phyloP scores from a whole-genome alignment of 2,888 invertebrate species.

The Elegia similella region DNA sequence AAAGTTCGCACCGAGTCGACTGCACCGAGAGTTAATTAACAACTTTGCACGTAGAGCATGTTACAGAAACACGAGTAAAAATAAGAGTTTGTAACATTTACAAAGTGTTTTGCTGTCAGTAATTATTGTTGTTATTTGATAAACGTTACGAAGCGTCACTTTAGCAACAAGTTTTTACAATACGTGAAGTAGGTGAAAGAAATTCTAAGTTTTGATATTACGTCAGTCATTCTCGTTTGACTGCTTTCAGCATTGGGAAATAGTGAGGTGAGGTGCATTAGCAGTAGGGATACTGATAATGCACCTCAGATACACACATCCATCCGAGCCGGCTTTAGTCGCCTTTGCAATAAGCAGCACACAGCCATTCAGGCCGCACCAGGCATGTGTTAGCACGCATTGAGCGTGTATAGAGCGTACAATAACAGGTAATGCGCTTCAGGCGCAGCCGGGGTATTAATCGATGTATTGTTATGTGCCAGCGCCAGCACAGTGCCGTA shows the following conservation, averaged over 20 bases:
- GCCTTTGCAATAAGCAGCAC: not conserved
- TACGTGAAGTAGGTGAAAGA: too few species aligned
- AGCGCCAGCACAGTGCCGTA: not conserved
- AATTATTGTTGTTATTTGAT: too few species aligned
- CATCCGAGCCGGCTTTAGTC: not conserved
- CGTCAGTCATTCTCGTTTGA: too few species aligned
- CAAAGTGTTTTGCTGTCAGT: not conserved
- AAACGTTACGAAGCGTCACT: too few species aligned
- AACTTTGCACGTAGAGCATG: slow-evolving; percentile 1
- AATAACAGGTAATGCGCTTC: not conserved
- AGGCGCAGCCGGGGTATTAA: not conserved
- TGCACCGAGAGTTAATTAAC: not conserved
- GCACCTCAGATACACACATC: too few species aligned
- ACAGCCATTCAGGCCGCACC: not conserved
- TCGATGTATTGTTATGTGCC: not conserved
- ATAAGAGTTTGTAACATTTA: not conserved
- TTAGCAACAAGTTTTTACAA: too few species aligned
- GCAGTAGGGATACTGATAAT: too few species aligned
- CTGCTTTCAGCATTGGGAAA: too few species aligned
- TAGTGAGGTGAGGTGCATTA: too few species aligned
- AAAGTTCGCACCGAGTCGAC: not conserved
- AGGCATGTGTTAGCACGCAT: not conserved
- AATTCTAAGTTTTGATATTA: too few species aligned
- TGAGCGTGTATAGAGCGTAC: not conserved
- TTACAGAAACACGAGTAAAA: not conserved